phyloP scores from a whole-genome alignment of 2,888 invertebrate genomes.

The Chaitophorus viminalis region DNA sequence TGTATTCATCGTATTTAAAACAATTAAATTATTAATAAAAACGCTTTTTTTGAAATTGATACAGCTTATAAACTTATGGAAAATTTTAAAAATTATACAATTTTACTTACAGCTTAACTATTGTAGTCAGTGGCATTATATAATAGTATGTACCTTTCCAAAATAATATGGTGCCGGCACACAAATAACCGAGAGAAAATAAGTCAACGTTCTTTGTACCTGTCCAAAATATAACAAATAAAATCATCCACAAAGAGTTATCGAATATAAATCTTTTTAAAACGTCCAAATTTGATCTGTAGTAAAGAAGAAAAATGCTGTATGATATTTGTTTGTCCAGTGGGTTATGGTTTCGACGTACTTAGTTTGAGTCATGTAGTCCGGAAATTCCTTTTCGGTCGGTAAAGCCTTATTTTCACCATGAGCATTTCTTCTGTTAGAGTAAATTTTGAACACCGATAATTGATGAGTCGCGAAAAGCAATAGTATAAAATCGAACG shows the following conservation, averaged over 20 bases:
- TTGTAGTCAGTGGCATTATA: neutral
- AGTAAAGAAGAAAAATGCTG: neutral
- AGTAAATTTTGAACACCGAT: neutral
- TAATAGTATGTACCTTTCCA: constrained; percentile 33
- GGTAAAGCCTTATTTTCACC: neutral
- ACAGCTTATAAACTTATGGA: no score
- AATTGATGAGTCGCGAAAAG: constrained; percentile 15
- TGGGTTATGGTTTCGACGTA: neutral
- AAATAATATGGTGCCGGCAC: constrained; percentile 15
- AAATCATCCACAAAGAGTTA: constrained; percentile 41
- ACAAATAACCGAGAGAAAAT: constrained; percentile 35
- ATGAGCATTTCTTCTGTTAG: neutral
- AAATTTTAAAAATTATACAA: no score
- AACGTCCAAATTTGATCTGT: constrained; percentile 26
- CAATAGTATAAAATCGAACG: constrained; percentile 28
- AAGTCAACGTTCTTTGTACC: neutral
- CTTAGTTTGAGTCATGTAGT: constrained; percentile 7
- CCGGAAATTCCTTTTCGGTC: neutral
- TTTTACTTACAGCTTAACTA: constrained; percentile 37
- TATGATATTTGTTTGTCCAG: no score
- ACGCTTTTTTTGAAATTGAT: no score
- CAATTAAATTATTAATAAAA: no score
- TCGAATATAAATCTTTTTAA: constrained; percentile 23
- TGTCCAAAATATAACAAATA: constrained; percentile 41
- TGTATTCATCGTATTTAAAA: no score